phyloP scores from a whole-genome alignment of 2,113 vertebrate genomes.

The Leuciscus idus region DNA sequence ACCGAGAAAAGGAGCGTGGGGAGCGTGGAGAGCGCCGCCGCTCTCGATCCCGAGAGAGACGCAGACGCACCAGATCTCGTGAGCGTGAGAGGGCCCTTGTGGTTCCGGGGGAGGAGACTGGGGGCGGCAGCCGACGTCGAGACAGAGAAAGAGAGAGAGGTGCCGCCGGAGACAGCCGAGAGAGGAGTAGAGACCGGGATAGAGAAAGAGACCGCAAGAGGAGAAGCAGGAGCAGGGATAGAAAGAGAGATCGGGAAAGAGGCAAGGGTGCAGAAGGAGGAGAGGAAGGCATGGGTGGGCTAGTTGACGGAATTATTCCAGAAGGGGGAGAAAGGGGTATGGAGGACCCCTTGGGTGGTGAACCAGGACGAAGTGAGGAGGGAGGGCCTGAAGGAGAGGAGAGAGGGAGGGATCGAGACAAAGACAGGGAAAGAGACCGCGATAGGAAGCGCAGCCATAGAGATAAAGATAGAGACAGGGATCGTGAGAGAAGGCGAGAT shows the following conservation, averaged over 20 bases:
- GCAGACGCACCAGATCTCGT: constrained; percentile 78
- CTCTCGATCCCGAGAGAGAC: constrained; percentile 83
- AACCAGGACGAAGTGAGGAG: constrained; percentile 65
- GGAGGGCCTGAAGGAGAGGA: constrained; percentile 81
- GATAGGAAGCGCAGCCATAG: constrained; percentile 75
- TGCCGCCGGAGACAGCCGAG: constrained; percentile 60
- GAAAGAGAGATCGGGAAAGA: constrained; percentile 80
- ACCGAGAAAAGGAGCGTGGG: constrained; percentile 75
- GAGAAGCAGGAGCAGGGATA: constrained; percentile 76
- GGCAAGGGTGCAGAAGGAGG: constrained; percentile 74
- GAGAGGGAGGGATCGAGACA: constrained; percentile 66
- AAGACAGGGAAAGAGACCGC: constrained; percentile 71
- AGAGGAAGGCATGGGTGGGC: constrained; percentile 63
- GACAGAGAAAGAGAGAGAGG: constrained; percentile 69
- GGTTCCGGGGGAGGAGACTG: constrained; percentile 50
- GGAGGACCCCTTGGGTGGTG: constrained; percentile 51
- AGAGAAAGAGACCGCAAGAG: constrained; percentile 73
- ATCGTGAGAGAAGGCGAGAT: constrained; percentile 74
- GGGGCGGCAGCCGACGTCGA: constrained; percentile 64
- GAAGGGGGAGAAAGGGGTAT: constrained; percentile 62
- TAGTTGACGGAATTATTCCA: constrained; percentile 63
- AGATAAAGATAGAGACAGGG: constrained; percentile 75
- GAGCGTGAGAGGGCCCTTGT: constrained; percentile 72
- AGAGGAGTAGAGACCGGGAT: constrained; percentile 73
- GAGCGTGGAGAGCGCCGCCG: constrained; percentile 80